Percentiles rank a stretch among this genome's conserved stretches.
Evolutionary conservation across 2,888 invertebrate species (phyloP).

Genomic region (Hermodice carunculata): DNA sequence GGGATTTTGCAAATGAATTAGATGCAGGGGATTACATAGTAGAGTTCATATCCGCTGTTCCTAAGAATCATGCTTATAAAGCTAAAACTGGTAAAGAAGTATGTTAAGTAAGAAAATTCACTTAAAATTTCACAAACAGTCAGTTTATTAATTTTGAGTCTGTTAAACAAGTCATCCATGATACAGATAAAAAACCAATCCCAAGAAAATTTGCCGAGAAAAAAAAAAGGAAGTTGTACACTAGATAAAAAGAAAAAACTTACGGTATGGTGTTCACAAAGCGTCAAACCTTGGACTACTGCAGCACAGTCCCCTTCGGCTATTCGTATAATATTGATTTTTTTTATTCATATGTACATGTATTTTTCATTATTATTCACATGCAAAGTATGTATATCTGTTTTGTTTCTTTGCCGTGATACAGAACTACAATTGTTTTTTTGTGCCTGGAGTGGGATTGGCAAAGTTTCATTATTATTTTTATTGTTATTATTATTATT

Average conservation of each 20-base stretch:
- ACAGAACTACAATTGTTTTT: too few species aligned
- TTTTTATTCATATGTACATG: too few species aligned
- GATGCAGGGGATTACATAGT: not conserved
- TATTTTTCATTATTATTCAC: too few species aligned
- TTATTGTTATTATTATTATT: too few species aligned
- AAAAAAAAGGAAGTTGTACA: conserved; percentile 80
- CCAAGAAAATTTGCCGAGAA: conserved; percentile 71
- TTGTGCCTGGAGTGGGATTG: too few species aligned
- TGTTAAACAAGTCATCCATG: conserved; percentile 22
- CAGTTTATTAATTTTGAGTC: conserved; percentile 39
- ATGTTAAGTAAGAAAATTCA: conserved; percentile 50
- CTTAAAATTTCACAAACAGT: conserved; percentile 36
- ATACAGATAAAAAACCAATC: conserved; percentile 13
- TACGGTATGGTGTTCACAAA: conserved; percentile 35
- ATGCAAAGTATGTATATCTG: too few species aligned
- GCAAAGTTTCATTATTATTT: too few species aligned
- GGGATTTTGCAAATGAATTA: conserved; percentile 66
- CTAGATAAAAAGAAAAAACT: conserved; percentile 72
- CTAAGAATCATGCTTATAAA: conserved; percentile 62
- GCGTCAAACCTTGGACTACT: conserved; percentile 25
- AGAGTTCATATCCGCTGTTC: conserved; percentile 61
- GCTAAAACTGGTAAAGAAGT: conserved; percentile 35
- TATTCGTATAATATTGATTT: too few species aligned
- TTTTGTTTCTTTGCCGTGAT: too few species aligned
- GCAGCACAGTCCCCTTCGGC: conserved; percentile 40